Evolutionary conservation across 2,888 invertebrate genomes (phyloP).

Genomic region (Merodon equestris): DNA sequence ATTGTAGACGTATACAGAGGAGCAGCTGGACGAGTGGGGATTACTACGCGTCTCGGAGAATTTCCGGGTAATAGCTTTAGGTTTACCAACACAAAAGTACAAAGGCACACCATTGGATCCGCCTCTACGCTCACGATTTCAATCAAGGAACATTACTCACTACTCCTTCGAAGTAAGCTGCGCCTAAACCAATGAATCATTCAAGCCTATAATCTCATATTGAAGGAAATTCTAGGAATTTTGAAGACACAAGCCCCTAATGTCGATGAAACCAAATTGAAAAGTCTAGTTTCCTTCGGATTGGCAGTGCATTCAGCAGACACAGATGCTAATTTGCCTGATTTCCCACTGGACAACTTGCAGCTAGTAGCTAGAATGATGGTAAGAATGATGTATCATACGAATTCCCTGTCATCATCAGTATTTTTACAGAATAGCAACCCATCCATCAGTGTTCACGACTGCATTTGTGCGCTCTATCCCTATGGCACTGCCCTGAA

Average conservation of each 20-base stretch:
- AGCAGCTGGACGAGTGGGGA: conserved; percentile 91
- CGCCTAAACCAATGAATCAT: neutral
- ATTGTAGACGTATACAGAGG: conserved; percentile 86
- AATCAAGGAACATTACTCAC: conserved; percentile 89
- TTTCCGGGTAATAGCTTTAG: conserved; percentile 95
- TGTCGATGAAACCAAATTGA: conserved; percentile 78
- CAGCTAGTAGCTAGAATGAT: conserved; percentile 81
- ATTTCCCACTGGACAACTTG: conserved; percentile 93
- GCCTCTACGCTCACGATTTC: conserved; percentile 95
- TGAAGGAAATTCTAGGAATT: conserved; percentile 80
- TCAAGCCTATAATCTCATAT: neutral
- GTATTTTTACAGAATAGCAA: conserved; percentile 83
- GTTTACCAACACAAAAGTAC: conserved; percentile 92
- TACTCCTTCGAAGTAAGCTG: conserved; percentile 72
- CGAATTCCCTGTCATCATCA: conserved; percentile 72
- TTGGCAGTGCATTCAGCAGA: conserved; percentile 90
- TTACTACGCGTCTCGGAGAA: conserved; percentile 95
- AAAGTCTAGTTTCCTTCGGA: conserved; percentile 84
- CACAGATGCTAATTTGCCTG: conserved; percentile 85
- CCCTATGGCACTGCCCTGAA: conserved; percentile 89
- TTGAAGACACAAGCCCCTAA: conserved; percentile 80
- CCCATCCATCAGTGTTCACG: conserved; percentile 83
- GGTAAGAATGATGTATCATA: conserved; percentile 70
- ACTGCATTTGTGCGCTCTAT: conserved; percentile 88
- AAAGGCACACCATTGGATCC: conserved; percentile 97